Conservation (phyloP, 2,113 vertebrate genomes). For the Prunella himalayana region DNA sequence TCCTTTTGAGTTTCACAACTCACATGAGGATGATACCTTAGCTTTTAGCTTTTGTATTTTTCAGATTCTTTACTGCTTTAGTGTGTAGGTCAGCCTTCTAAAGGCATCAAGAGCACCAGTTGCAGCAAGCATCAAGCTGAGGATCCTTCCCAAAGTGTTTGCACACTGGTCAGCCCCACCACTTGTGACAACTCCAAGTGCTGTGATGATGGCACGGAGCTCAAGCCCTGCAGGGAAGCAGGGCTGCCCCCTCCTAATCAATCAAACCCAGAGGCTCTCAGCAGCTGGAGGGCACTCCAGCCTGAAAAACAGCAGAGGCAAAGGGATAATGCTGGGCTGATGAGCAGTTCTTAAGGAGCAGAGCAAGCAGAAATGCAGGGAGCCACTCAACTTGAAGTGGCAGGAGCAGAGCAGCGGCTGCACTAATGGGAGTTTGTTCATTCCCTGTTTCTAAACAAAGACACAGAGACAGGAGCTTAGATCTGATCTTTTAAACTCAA, state of each 20-base stretch:
- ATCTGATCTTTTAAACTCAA: background rate
- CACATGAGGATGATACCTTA: background rate
- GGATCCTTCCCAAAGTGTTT: background rate
- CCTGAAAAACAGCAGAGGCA: background rate
- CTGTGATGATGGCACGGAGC: background rate
- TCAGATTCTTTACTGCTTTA: background rate
- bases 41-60: background rate
- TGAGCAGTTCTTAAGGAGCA: background rate
- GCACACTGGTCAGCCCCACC: fast-evolving
- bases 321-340: background rate
- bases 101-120: background rate
- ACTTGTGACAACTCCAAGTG: background rate
- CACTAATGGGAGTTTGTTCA: background rate
- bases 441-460: background rate
- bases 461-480: background rate
- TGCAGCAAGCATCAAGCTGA: background rate
- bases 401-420: background rate
- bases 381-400: background rate
- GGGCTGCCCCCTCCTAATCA: background rate
- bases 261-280: background rate
- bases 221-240: background rate
- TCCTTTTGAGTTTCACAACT: background rate
- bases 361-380: background rate
- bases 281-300: background rate
- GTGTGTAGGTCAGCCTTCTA: background rate